phyloP scores from a whole-genome alignment of 1,140 invertebrate genomes.

The Eubasilissa regina region DNA sequence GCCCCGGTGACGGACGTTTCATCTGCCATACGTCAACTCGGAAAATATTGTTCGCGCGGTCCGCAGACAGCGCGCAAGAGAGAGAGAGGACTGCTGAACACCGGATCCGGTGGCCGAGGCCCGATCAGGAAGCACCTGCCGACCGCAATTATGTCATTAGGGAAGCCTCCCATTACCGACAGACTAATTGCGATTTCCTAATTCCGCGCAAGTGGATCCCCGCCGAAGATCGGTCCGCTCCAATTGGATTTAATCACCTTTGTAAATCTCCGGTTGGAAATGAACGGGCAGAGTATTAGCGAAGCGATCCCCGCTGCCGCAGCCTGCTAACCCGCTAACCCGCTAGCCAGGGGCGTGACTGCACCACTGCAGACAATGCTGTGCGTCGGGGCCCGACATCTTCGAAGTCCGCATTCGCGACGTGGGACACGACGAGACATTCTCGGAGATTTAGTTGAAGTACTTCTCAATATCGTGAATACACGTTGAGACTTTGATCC shows the following conservation, averaged over 20 bases:
- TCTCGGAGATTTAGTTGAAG: too few relatives aligned
- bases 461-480: too few relatives aligned
- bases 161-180: conserved; percentile 1
- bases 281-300: conserved; percentile 8
- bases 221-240: conserved; percentile 2
- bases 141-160: conserved; percentile 30
- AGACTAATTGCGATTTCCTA: conserved; percentile 40
- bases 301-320: neutral
- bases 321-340: too few relatives aligned
- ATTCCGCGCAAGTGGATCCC: conserved; percentile 28
- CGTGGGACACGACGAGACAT: too few relatives aligned
- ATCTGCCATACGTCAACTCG: too few relatives aligned
- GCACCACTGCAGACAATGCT: too few relatives aligned
- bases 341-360: too few relatives aligned
- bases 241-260: conserved; percentile 19
- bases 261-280: conserved; percentile 19
- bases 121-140: conserved; percentile 30
- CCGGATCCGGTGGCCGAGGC: conserved; percentile 6
- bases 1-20: too few relatives aligned
- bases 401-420: too few relatives aligned
- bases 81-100: neutral
- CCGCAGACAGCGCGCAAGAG: neutral
- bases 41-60: too few relatives aligned
- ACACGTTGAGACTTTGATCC: too few relatives aligned
- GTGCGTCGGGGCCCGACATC: too few relatives aligned